Percentiles rank a stretch among this genome's conserved stretches.
phyloP scores from a whole-genome alignment of 2,888 invertebrate species.

The Aspidapion aeneum region DNA sequence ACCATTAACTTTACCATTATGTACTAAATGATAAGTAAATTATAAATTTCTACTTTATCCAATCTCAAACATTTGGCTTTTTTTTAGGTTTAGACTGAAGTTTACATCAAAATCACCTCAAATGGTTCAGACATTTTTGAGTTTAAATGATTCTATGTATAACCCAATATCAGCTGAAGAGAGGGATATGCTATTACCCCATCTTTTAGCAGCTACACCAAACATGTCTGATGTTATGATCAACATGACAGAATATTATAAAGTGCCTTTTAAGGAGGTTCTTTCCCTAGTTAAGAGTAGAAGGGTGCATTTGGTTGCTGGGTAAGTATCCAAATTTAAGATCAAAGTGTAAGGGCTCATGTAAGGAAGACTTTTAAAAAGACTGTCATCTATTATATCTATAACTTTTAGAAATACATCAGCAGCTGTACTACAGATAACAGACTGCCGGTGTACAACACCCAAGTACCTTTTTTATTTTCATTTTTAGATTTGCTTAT shows the following conservation, averaged over 20 bases:
- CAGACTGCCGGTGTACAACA: too few relatives aligned
- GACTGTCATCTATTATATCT: too few relatives aligned
- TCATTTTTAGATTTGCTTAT: conserved; percentile 64
- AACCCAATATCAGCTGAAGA: conserved; percentile 64
- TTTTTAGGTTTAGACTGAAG: conserved; percentile 32
- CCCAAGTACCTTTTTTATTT: too few relatives aligned
- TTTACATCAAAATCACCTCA: conserved; percentile 62
- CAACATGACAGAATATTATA: conserved; percentile 59
- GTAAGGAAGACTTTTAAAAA: too few relatives aligned
- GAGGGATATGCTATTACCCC: conserved; percentile 58
- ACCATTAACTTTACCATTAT: neutral
- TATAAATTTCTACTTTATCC: conserved; percentile 1
- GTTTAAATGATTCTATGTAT: conserved; percentile 63
- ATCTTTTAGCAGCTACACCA: conserved; percentile 59
- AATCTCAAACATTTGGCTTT: neutral
- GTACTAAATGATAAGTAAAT: neutral
- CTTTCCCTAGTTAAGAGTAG: conserved; percentile 76
- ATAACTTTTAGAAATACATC: too few relatives aligned
- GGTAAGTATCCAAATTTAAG: conserved; percentile 52
- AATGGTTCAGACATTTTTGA: conserved; percentile 62
- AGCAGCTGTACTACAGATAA: too few relatives aligned
- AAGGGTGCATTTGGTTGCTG: conserved; percentile 73
- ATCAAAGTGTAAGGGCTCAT: too few relatives aligned
- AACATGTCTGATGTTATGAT: conserved; percentile 54
- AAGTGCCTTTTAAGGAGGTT: conserved; percentile 69